Evolutionary conservation across 2,797 vertebrate genomes (phyloP).

Genomic region (Rhyacichthys aspro): DNA sequence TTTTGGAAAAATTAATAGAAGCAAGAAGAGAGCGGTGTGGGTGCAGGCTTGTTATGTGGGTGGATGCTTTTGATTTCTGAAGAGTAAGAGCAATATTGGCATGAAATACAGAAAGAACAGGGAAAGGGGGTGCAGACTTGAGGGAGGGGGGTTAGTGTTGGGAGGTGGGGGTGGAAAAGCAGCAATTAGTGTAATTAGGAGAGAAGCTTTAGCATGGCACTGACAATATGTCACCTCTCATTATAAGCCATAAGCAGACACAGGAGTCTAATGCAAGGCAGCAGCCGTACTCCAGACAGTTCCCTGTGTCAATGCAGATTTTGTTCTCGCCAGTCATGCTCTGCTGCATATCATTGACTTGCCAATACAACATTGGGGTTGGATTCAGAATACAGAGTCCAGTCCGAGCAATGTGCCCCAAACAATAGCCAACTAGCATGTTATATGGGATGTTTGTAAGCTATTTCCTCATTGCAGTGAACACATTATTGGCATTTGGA

Average conservation of each 20-base stretch:
- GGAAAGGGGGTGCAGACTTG: slow-evolving; percentile 8
- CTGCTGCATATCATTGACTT: slow-evolving; percentile 68
- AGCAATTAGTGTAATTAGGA: slow-evolving; percentile 83
- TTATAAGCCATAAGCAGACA: slow-evolving; percentile 79
- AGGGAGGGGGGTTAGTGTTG: slow-evolving; percentile 31
- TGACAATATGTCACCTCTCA: slow-evolving; percentile 84
- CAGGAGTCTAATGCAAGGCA: slow-evolving; percentile 70
- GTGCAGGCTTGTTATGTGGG: slow-evolving; percentile 54
- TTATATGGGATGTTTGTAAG: slow-evolving; percentile 40
- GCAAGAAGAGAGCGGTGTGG: slow-evolving; percentile 27
- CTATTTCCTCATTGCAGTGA: slow-evolving; percentile 5
- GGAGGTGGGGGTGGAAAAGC: slow-evolving; percentile 62
- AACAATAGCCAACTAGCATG: slow-evolving; percentile 52
- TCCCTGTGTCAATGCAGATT: slow-evolving; percentile 76
- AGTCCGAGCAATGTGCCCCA: slow-evolving; percentile 40
- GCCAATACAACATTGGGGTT: slow-evolving; percentile 72
- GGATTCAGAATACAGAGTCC: slow-evolving; percentile 62
- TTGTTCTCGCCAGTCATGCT: slow-evolving; percentile 63
- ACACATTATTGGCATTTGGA: neutral
- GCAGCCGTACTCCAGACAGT: slow-evolving; percentile 67
- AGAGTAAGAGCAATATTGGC: slow-evolving; percentile 54
- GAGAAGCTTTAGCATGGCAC: slow-evolving; percentile 76
- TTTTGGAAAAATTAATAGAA: slow-evolving; percentile 30
- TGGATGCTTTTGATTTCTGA: slow-evolving; percentile 57
- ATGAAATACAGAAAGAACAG: slow-evolving; percentile 35